These are phyloP conservation scores for Climacteris rufus DNA, from an alignment of 2,113 vertebrate species.

Conservation along the genomic window DNA sequence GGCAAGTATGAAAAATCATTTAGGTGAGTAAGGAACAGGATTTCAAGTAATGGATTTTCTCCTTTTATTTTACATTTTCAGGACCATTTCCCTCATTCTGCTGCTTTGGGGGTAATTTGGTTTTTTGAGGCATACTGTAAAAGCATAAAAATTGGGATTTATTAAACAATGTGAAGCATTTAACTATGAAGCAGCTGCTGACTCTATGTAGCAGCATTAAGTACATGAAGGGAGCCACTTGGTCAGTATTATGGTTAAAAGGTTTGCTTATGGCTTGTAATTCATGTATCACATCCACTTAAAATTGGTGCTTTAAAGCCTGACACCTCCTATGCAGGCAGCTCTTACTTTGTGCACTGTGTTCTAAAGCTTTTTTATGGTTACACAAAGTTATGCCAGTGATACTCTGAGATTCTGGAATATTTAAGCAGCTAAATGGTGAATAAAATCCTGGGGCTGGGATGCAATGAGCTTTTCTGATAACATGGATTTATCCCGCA, in stretches of 20 bases:
- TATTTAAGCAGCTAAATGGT: not conserved
- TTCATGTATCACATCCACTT: not conserved
- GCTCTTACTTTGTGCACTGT: not conserved
- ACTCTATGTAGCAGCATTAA: not conserved
- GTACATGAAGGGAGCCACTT: not conserved
- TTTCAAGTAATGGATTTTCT: not conserved
- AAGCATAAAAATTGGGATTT: not conserved
- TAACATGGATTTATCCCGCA: not conserved
- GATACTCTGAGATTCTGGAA: not conserved
- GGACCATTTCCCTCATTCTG: not conserved
- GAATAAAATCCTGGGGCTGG: not conserved
- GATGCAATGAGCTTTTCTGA: not conserved
- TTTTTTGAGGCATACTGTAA: not conserved
- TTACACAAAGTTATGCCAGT: not conserved
- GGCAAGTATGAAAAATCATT: not conserved
- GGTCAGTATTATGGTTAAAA: not conserved
- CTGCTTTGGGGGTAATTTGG: not conserved
- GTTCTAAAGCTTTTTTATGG: not conserved
- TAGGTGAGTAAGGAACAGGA: not conserved
- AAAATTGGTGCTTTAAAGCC: not conserved
- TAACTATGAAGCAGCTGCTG: not conserved
- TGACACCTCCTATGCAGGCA: not conserved
- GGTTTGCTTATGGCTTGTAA: not conserved
- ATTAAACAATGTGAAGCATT: not conserved
- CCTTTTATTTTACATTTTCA: not conserved